Percentiles rank a stretch among this genome's conserved stretches.
phyloP scores from a whole-genome alignment of 2,888 invertebrate genomes.

The Acronicta alni region DNA sequence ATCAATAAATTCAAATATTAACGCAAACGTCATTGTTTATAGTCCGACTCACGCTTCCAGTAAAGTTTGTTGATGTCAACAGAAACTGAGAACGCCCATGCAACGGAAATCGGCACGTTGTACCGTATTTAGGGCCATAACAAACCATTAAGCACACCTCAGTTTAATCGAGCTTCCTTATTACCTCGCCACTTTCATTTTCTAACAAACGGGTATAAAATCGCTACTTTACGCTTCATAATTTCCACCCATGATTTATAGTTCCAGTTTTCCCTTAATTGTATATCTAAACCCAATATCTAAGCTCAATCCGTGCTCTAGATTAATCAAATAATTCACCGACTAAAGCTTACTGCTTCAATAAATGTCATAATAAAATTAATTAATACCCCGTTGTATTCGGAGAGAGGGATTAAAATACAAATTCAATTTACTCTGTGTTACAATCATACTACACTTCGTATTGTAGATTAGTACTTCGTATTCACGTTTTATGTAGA shows the following conservation, averaged over 20 bases:
- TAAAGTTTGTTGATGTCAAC: slow-evolving; percentile 40
- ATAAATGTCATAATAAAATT: slow-evolving; percentile 67
- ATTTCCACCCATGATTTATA: slow-evolving; percentile 61
- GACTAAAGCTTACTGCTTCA: slow-evolving; percentile 54
- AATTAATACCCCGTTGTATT: slow-evolving; percentile 59
- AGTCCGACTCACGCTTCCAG: slow-evolving; percentile 41
- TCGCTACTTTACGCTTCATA: slow-evolving; percentile 47
- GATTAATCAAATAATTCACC: slow-evolving; percentile 62
- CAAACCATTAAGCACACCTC: slow-evolving; percentile 62
- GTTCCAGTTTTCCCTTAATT: slow-evolving; percentile 55
- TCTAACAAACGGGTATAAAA: slow-evolving; percentile 59
- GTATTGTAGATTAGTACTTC: slow-evolving; percentile 17
- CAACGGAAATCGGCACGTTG: slow-evolving; percentile 43
- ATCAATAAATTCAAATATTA: slow-evolving; percentile 50
- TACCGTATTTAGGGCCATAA: slow-evolving; percentile 62
- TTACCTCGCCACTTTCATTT: slow-evolving; percentile 71
- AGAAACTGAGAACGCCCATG: slow-evolving; percentile 48
- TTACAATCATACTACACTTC: slow-evolving; percentile 29
- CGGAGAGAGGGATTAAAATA: slow-evolving; percentile 47
- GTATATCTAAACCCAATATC: slow-evolving; percentile 45
- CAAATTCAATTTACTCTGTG: slow-evolving; percentile 41
- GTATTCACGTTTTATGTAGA: slow-evolving; percentile 12
- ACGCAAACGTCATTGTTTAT: slow-evolving; percentile 43
- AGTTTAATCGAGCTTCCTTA: slow-evolving; percentile 73
- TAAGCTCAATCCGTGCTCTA: slow-evolving; percentile 45